Conservation (phyloP, 2,113 vertebrate species). For the Tragulus kanchil region DNA sequence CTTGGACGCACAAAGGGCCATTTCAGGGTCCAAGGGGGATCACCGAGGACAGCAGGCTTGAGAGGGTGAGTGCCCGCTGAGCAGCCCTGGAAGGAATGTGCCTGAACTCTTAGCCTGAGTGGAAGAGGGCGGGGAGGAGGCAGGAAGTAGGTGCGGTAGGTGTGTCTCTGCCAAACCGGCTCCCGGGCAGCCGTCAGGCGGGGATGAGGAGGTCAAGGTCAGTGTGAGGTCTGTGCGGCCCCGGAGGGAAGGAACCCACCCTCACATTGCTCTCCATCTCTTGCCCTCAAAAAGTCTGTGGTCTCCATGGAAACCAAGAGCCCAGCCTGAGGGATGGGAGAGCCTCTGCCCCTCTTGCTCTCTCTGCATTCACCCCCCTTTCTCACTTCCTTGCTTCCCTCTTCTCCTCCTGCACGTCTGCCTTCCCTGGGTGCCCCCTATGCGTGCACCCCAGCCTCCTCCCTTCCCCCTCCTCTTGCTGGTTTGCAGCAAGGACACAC, state of each 20-base stretch:
- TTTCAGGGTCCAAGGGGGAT: background rate
- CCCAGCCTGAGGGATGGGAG: too few species aligned
- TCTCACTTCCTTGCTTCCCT: background rate
- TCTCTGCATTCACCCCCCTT: background rate
- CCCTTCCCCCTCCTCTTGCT: background rate
- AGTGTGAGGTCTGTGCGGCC: background rate
- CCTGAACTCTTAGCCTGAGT: background rate
- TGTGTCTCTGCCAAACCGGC: background rate
- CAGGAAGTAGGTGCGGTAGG: background rate
- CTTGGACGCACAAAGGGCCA: background rate
- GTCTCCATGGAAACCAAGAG: conserved; percentile 1
- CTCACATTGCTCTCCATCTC: background rate
- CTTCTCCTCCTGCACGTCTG: background rate
- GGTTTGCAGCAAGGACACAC: background rate
- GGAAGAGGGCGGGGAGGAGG: background rate
- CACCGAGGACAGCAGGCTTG: background rate
- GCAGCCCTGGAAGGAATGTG: background rate
- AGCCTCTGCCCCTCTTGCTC: background rate
- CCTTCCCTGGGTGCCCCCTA: background rate
- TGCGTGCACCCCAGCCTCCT: background rate
- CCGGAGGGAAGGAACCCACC: background rate
- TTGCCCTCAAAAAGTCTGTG: background rate
- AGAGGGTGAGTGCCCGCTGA: too few species aligned
- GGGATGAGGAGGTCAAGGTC: background rate
- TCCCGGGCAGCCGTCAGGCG: background rate